These are phyloP conservation scores for Polyploca ridens DNA, from an alignment of 2,888 invertebrate genomes.

Conservation along the genomic window DNA sequence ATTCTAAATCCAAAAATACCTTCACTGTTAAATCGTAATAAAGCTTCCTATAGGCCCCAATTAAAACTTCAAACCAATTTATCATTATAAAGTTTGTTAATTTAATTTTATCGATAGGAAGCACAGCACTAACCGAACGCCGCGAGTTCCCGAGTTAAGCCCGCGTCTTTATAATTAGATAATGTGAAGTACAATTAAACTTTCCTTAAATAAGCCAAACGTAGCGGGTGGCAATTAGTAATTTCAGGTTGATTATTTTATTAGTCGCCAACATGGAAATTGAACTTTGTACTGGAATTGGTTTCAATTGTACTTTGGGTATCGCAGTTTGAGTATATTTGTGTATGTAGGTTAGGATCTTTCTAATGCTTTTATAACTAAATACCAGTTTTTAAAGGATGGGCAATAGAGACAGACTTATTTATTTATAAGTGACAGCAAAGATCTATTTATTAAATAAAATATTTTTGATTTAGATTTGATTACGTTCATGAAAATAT, in stretches of 20 bases:
- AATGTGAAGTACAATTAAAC: slow-evolving; percentile 80
- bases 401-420: no score
- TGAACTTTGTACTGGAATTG: slow-evolving; percentile 1
- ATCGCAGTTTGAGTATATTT: not conserved
- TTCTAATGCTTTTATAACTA: no score
- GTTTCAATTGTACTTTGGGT: not conserved
- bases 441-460: no score
- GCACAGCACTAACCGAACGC: slow-evolving; percentile 28
- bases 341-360: no score
- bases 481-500: no score
- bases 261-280: slow-evolving; percentile 46
- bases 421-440: no score
- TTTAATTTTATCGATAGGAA: slow-evolving; percentile 30
- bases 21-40: not conserved
- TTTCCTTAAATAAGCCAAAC: slow-evolving; percentile 82
- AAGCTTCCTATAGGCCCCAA: not conserved
- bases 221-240: slow-evolving; percentile 73
- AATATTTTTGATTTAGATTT: no score
- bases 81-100: slow-evolving; percentile 16
- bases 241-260: slow-evolving; percentile 77
- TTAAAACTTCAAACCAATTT: not conserved
- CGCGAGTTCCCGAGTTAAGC: slow-evolving; percentile 53
- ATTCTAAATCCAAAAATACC: not conserved
- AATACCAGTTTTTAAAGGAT: no score
- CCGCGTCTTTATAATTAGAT: slow-evolving; percentile 80